Conservation (phyloP, 2,797 vertebrate genomes). For the Pipistrellus kuhlii region DNA sequence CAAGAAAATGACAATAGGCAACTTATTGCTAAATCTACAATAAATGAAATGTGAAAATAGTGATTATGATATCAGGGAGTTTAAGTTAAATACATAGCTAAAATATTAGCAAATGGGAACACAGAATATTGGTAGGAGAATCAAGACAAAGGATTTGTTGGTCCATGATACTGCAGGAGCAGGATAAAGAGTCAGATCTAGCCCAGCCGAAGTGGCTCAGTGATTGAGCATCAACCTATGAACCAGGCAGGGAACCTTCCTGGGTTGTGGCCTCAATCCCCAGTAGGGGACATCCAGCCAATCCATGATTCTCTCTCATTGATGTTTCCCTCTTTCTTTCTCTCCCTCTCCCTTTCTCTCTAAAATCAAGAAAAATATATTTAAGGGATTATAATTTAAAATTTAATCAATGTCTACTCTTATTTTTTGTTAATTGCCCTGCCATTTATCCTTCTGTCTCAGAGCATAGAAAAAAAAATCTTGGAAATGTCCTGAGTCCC, state of each 20-base stretch:
- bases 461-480: neutral
- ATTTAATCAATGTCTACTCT: neutral
- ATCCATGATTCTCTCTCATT: too few species aligned
- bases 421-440: neutral
- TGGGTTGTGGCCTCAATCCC: too few species aligned
- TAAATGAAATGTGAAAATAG: neutral
- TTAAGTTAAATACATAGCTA: slow-evolving; percentile 4
- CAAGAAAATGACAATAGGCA: neutral
- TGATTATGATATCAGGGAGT: neutral
- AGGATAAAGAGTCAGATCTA: neutral
- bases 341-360: too few species aligned
- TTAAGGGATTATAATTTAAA: neutral
- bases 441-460: neutral
- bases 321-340: too few species aligned
- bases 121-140: neutral
- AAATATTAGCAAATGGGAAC: neutral
- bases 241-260: too few species aligned
- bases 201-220: too few species aligned
- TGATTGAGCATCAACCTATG: too few species aligned
- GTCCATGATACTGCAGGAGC: neutral
- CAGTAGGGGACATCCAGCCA: too few species aligned
- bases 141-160: neutral
- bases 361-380: too few species aligned
- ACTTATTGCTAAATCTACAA: neutral
- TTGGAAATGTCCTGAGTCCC: neutral